Base-by-base conservation (phyloP, 2,113 vertebrate species). In the Anhinga anhinga region DNA sequence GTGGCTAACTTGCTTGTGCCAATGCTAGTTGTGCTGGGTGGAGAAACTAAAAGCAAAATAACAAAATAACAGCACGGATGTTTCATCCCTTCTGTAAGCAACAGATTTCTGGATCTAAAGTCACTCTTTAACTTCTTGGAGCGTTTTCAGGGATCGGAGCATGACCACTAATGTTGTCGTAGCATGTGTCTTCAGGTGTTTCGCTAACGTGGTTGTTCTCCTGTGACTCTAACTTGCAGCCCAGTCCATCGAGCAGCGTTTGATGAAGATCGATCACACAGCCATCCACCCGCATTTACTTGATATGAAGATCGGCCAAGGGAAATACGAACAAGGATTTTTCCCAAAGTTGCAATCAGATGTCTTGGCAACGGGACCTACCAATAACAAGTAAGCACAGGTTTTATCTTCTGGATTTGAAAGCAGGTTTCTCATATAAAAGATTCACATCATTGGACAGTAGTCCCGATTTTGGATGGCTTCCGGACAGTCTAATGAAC, bases 271-370 rank as follows among this genome's bases (percentile, higher is more conserved):
- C 1, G 99, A 99, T 95, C 99, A 99, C 97, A 99, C 99, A 0
- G 99, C 99, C 91, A 99, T 99, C 94, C 99, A 99, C 95, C 99
- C 99, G 1, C 99, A 99, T 94, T 98, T 99, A 50, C 99, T 99
- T 36, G 98, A 99, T 95, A 99, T 99, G 99, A 99, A 99, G 98
- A 99, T 99, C 2, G 99, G 99, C 34, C 99, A 99, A 96, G 99
- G 99, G 92, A 99, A 99, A 84, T 99, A 99, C 1, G 99, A 99
- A 30, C 99, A 98, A 62, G 99, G 99, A 6, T 99, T 99, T 97
- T 99, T 99, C 93, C 99, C 99, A 3, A 99, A 99, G 85, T 98
- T 99, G 88, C 99, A 99, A 80, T 98, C 99, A 0, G 99, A 99
- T 56, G 99, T 99, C 81, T 98, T 99, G 50, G 97, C 98, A 73